Percentiles rank a stretch among this genome's conserved stretches.
These are phyloP conservation scores for Gasterosteus nipponicus DNA, from an alignment of 2,113 vertebrate genomes.

Conservation along the genomic window DNA sequence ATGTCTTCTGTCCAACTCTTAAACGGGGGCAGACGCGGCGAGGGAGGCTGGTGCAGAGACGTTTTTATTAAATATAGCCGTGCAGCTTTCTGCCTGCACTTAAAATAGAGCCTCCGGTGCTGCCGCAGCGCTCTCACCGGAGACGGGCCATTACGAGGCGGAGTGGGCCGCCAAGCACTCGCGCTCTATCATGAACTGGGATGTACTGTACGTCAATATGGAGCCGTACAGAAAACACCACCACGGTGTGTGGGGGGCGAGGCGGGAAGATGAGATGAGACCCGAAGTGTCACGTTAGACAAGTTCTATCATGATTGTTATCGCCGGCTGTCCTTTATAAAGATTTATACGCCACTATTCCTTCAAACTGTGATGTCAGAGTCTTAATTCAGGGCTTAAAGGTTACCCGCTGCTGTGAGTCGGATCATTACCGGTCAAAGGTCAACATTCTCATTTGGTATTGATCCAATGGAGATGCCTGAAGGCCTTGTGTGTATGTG, in stretches of 20 bases:
- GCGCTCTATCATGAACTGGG: conserved; percentile 33
- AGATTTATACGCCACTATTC: conserved; percentile 1
- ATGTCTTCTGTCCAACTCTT: conserved; percentile 69
- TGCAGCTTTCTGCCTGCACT: conserved; percentile 70
- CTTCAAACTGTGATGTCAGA: not conserved
- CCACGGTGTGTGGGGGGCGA: conserved; percentile 3
- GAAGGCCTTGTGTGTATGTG: not conserved
- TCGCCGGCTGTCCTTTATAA: not conserved
- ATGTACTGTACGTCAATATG: conserved; percentile 29
- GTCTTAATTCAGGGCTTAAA: conserved; percentile 10
- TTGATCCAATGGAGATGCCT: conserved; percentile 18
- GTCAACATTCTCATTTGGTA: conserved; percentile 19
- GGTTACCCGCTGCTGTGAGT: conserved; percentile 13
- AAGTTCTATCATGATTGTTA: conserved; percentile 11
- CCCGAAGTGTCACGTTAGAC: not conserved
- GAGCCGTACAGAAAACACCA: conserved; percentile 21
- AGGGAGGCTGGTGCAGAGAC: conserved; percentile 66
- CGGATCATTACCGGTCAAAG: conserved; percentile 20
- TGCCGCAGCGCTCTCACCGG: conserved; percentile 65
- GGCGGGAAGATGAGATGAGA: conserved; percentile 8
- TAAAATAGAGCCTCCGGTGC: conserved; percentile 71
- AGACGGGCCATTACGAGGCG: conserved; percentile 64
- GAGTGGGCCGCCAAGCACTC: conserved; percentile 45
- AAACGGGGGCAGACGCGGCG: conserved; percentile 72
- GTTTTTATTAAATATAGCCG: conserved; percentile 77